phyloP scores from a whole-genome alignment of 2,888 invertebrate genomes.

The Euzophera pinguis region DNA sequence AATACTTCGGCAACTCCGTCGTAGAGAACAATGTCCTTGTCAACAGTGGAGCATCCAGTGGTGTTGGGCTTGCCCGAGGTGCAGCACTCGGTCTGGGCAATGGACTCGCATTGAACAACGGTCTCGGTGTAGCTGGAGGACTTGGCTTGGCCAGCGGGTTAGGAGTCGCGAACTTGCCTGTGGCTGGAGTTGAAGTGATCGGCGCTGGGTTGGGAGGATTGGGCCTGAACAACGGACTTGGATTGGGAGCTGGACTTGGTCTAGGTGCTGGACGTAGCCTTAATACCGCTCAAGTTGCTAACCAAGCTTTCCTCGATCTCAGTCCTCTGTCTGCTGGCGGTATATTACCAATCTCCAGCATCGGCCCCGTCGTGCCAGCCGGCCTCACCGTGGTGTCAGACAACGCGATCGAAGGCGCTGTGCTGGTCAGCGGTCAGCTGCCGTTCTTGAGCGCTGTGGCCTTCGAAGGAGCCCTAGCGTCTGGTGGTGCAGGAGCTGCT shows the following conservation, averaged over 20 bases:
- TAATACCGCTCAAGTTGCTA: constrained; percentile 13
- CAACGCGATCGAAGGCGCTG: constrained; percentile 42
- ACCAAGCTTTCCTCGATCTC: constrained; percentile 22
- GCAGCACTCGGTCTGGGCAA: background rate
- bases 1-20: background rate
- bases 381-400: constrained; percentile 46
- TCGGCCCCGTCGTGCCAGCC: constrained; percentile 39
- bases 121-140: background rate
- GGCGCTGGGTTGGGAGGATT: too few relatives aligned
- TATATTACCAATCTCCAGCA: constrained; percentile 38
- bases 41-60: background rate
- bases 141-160: background rate
- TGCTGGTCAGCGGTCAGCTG: constrained; percentile 41
- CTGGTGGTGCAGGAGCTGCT: constrained; percentile 39
- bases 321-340: constrained; percentile 40
- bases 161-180: background rate
- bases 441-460: constrained; percentile 48
- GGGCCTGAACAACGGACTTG: background rate
- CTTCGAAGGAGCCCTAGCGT: constrained; percentile 40
- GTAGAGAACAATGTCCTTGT: constrained; percentile 2
- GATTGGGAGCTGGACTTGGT: constrained; percentile 4
- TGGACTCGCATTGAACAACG: background rate
- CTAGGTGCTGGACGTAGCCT: background rate
- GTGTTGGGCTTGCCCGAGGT: background rate
- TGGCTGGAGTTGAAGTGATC: background rate